These are phyloP conservation scores for Felis catus DNA, from an alignment of 2,113 vertebrate genomes.

Conservation along the genomic window DNA sequence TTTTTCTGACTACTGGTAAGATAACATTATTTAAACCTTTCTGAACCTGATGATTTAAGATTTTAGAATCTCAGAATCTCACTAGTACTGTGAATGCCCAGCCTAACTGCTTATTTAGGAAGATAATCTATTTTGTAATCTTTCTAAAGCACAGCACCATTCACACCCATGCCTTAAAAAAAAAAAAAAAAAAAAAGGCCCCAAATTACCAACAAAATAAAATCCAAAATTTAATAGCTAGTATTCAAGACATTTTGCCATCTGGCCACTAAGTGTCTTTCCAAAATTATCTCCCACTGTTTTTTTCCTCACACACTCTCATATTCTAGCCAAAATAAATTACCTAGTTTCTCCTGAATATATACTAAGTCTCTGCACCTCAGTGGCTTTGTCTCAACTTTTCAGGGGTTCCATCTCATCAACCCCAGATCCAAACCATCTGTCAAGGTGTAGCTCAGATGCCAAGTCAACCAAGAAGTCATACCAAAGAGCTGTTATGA, in stretches of 20 bases:
- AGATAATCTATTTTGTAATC: background rate
- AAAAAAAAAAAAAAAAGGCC: background rate
- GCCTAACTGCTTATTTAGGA: background rate
- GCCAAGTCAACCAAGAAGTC: conserved; percentile 15
- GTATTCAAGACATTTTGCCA: conserved; percentile 34
- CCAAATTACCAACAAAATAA: conserved; percentile 37
- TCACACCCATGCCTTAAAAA: conserved; percentile 19
- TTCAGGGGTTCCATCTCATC: background rate
- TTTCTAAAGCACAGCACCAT: conserved; percentile 13
- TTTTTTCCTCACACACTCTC: conserved; percentile 15
- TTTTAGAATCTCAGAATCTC: conserved; percentile 40
- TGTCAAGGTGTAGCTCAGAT: conserved; percentile 25
- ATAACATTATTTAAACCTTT: conserved; percentile 7
- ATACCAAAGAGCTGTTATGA: background rate
- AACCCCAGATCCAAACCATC: conserved; percentile 36
- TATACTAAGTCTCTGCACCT: background rate
- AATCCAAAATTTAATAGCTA: background rate
- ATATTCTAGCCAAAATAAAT: conserved; percentile 45
- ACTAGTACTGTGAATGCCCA: background rate
- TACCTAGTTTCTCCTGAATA: background rate
- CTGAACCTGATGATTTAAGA: background rate
- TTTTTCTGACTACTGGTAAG: background rate
- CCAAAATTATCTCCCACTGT: conserved; percentile 32
- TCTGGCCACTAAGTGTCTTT: conserved; percentile 29
- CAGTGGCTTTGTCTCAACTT: conserved; percentile 21